phyloP scores from a whole-genome alignment of 2,797 vertebrate genomes.

The Myotis findleyi region DNA sequence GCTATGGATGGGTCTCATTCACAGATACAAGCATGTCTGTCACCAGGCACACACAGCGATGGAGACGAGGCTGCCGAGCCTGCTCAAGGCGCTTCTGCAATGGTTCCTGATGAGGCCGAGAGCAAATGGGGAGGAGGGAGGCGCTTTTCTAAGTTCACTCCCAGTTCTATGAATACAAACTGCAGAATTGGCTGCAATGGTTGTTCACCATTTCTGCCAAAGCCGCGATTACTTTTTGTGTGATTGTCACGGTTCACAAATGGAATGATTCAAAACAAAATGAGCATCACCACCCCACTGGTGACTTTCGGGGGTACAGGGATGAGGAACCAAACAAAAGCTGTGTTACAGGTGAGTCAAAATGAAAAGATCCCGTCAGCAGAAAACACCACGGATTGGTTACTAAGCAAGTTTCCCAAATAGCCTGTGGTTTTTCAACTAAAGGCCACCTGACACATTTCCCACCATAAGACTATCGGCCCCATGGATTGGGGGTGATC shows the following conservation, averaged over 20 bases:
- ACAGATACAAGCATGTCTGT: fast-evolving
- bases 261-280: background rate
- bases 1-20: background rate
- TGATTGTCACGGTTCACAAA: background rate
- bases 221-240: background rate
- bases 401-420: slow-evolving; percentile 36
- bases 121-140: background rate
- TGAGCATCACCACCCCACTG: background rate
- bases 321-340: background rate
- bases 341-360: background rate
- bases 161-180: fast-evolving
- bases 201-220: background rate
- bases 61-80: fast-evolving
- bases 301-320: background rate
- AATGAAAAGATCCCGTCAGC: slow-evolving; percentile 73
- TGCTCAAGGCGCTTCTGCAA: background rate
- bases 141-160: background rate
- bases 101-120: background rate
- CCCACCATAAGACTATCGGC: background rate
- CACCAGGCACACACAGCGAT: background rate
- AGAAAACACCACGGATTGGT: background rate
- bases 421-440: background rate
- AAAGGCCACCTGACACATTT: background rate
- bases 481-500: background rate
- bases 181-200: background rate